These are phyloP conservation scores for Tangara arthus DNA, from an alignment of 2,797 vertebrate species.

Conservation along the genomic window DNA sequence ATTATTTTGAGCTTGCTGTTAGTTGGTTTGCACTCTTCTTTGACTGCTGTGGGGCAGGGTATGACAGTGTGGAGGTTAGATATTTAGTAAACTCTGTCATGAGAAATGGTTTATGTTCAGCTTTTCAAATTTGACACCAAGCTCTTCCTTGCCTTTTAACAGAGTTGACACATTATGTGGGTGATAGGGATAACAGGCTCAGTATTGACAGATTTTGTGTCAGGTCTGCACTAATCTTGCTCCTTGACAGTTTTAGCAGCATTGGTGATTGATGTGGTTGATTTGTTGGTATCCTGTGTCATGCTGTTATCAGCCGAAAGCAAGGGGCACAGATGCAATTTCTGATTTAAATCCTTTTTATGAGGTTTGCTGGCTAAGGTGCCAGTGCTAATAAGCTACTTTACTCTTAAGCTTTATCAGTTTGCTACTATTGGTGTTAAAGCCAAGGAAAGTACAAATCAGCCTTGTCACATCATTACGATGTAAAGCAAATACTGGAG, in stretches of 20 bases:
- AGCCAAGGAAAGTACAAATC: neutral
- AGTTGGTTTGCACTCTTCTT: neutral
- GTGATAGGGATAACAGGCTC: neutral
- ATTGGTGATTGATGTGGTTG: neutral
- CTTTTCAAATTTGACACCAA: neutral
- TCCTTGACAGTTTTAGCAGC: neutral
- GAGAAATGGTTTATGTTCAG: neutral
- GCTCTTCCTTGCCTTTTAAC: neutral
- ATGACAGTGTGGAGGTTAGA: neutral
- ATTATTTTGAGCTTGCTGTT: neutral
- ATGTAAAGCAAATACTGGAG: neutral
- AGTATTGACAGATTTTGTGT: neutral
- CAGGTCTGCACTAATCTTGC: neutral
- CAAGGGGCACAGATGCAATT: neutral
- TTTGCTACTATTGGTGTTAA: neutral
- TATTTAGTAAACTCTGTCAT: neutral
- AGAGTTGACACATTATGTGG: fast-evolving
- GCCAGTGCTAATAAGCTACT: neutral
- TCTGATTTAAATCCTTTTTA: neutral
- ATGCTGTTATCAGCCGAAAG: neutral
- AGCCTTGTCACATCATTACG: neutral
- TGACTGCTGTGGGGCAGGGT: neutral
- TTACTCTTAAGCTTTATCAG: conserved; percentile 10
- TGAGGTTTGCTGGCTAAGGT: conserved; percentile 6
- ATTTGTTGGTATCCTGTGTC: neutral